Conservation (phyloP, 2,888 invertebrate genomes). For the Oscheius sp. region DNA sequence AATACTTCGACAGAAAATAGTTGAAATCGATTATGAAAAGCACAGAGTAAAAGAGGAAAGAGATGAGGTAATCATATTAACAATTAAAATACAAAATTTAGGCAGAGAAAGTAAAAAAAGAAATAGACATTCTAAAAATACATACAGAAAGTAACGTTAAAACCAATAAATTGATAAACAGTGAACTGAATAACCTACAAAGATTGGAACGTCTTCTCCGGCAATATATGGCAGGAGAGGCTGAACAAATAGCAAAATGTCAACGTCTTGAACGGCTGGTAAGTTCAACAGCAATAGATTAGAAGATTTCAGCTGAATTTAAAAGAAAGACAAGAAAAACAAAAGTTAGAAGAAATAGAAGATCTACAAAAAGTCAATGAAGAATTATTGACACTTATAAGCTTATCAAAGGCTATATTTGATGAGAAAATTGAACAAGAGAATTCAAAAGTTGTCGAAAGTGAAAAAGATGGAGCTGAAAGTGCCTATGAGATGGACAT, state of each 20-base stretch:
- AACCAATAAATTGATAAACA: background rate
- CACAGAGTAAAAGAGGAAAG: background rate
- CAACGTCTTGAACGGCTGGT: slow-evolving; percentile 18
- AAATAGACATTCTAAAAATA: slow-evolving; percentile 13
- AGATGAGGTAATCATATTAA: background rate
- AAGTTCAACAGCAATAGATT: slow-evolving; percentile 33
- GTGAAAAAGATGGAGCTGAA: slow-evolving; percentile 33
- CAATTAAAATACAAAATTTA: background rate
- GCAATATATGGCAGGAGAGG: background rate
- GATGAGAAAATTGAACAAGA: slow-evolving; percentile 17
- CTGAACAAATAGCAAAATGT: slow-evolving; percentile 10
- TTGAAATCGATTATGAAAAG: slow-evolving; percentile 1
- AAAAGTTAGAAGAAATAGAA: slow-evolving; percentile 43
- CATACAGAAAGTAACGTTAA: background rate
- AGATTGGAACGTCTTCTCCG: slow-evolving; percentile 14
- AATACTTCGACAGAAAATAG: slow-evolving; percentile 4
- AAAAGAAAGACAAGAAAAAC: slow-evolving; percentile 38
- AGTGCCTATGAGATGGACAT: slow-evolving; percentile 49
- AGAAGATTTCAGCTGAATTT: slow-evolving; percentile 37
- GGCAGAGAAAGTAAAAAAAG: slow-evolving; percentile 8
- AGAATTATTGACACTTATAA: slow-evolving; percentile 29
- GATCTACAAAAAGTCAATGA: slow-evolving; percentile 49
- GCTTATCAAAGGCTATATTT: background rate
- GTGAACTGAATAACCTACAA: slow-evolving; percentile 11
- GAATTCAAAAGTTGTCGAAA: background rate